Evolutionary conservation across 2,888 invertebrate genomes (phyloP), one percentile per base, ranked within the genome.

Genomic region (Lasius platythorax): DNA sequence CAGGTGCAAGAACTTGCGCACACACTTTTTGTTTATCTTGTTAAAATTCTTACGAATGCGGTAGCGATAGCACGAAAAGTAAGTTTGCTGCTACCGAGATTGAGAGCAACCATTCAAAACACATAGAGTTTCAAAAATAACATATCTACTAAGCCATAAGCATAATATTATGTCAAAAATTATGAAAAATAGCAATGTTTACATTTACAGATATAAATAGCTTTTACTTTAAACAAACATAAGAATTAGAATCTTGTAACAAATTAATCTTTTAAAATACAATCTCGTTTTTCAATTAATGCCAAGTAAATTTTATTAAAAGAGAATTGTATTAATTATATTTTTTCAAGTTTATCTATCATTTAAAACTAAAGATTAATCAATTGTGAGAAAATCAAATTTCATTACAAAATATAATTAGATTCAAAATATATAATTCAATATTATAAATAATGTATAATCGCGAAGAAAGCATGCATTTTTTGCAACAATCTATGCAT

Each of bases 1-100:
- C 89, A 89, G 88, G 83, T 88, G 90, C 85, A 66, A 82, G 82
- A 40, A 73, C 12, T 61, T n/a, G 53, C 53, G 8, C n/a, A 15
- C 28, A 9, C 8, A n/a, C 43, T 85, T 85, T 85, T 83, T 75
- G 56, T 58, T 70, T 40, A 50, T 50, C 70, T 56, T 58, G 56
- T 58, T 82, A 46, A 83, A 83, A 83, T 83, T 70, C 64, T 70
- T 79, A 63, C 70, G 64, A 79, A 70, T 70, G 64, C 37, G 56
- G 37, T 64, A 64, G 70, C 83, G 56, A 83, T 72, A 83, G 18
- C 70, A 23, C 53, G 30, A 18, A 66, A 61, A 83, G 46, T 79
- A 79, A 58, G n/a, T 61, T 61, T 18, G 33, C 33, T 73, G 12
- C 28, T 33, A 50, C 28, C 74, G 61, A 74, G 37, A 61, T 37